Conservation (phyloP, 2,113 vertebrate genomes). For the Apodemus sylvaticus region DNA sequence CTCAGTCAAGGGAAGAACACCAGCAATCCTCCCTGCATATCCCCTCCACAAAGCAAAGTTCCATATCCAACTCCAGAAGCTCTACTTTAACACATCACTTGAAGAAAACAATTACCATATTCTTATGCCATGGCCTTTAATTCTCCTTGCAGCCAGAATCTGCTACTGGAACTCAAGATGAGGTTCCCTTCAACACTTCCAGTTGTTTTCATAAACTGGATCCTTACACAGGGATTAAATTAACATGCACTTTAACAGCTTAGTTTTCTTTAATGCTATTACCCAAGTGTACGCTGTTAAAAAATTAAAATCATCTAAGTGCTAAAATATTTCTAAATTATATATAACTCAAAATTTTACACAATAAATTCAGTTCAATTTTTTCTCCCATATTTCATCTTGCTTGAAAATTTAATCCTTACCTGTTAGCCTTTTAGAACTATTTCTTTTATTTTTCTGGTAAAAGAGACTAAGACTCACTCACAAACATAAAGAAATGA, state of each 20-base stretch:
- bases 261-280: background rate
- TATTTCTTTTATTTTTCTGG: slow-evolving; percentile 22
- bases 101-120: background rate
- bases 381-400: slow-evolving; percentile 37
- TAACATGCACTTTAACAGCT: background rate
- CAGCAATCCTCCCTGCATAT: background rate
- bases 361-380: background rate
- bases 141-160: background rate
- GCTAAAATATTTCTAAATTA: slow-evolving; percentile 32
- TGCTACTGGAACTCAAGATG: background rate
- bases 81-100: background rate
- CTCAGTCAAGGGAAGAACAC: slow-evolving; percentile 51
- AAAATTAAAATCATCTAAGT: background rate
- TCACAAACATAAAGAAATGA: background rate
- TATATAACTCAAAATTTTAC: background rate
- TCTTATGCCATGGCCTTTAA: slow-evolving; percentile 13
- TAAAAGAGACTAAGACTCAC: background rate
- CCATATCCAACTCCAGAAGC: background rate
- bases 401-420: slow-evolving; percentile 38
- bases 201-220: slow-evolving; percentile 10
- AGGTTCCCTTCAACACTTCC: background rate
- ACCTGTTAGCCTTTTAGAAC: background rate
- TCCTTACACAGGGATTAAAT: slow-evolving; percentile 23
- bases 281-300: background rate
- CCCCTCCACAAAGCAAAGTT: background rate